phyloP scores from a whole-genome alignment of 2,797 vertebrate genomes.

The Oryzias dopingdopingensis region DNA sequence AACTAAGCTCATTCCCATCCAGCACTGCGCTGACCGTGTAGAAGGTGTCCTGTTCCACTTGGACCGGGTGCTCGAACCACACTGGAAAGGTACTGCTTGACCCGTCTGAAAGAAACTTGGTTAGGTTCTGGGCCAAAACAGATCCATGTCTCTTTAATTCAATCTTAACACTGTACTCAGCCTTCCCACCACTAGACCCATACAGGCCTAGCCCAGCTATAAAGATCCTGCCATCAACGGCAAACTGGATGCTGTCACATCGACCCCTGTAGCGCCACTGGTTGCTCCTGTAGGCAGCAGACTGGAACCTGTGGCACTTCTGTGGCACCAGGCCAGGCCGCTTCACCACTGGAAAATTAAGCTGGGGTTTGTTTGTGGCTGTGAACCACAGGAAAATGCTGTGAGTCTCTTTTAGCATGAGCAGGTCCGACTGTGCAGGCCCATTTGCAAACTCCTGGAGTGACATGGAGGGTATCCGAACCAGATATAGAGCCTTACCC shows the following conservation, averaged over 20 bases:
- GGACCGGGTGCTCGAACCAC: constrained; percentile 92
- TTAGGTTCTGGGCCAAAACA: constrained; percentile 86
- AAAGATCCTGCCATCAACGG: constrained; percentile 88
- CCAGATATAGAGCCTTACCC: constrained; percentile 86
- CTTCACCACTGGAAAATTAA: constrained; percentile 83
- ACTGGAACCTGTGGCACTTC: constrained; percentile 90
- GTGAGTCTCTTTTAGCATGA: constrained; percentile 89
- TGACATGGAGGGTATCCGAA: constrained; percentile 89
- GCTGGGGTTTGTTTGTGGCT: constrained; percentile 86
- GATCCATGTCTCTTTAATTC: constrained; percentile 89
- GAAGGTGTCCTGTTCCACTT: constrained; percentile 90
- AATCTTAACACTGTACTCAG: constrained; percentile 87
- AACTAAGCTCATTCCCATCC: constrained; percentile 91
- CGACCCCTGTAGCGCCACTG: constrained; percentile 94
- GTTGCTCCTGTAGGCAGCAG: constrained; percentile 90
- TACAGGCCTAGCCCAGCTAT: constrained; percentile 89
- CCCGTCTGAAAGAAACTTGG: constrained; percentile 88
- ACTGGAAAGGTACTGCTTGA: constrained; percentile 89
- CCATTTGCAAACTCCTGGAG: constrained; percentile 93
- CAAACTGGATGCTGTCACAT: constrained; percentile 95
- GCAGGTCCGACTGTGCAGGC: constrained; percentile 86
- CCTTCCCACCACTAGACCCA: constrained; percentile 87
- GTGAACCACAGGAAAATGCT: constrained; percentile 94
- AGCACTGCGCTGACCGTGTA: constrained; percentile 90
- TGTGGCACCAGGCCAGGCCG: constrained; percentile 84